These are phyloP conservation scores for Platyscapa corneri DNA, from an alignment of 1,140 invertebrate genomes.

Conservation along the genomic window DNA sequence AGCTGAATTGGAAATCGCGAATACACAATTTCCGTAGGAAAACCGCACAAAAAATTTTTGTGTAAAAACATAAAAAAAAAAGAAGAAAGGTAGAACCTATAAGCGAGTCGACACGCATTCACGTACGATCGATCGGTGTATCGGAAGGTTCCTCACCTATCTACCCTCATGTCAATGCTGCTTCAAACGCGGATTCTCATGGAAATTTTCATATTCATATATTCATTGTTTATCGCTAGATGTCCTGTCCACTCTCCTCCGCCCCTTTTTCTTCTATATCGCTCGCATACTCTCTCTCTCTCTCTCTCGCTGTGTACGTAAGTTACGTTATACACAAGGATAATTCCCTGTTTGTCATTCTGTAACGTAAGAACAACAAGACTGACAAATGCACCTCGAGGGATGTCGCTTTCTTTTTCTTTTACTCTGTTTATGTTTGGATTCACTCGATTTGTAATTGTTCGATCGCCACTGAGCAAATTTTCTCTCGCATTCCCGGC, in stretches of 20 bases:
- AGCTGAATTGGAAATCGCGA: conserved; percentile 30
- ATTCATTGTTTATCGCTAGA: conserved; percentile 66
- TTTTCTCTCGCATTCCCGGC: not conserved
- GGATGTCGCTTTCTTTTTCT: not conserved
- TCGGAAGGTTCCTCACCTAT: conserved; percentile 29
- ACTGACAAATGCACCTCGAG: conserved; percentile 54
- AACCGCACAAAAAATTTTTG: conserved; percentile 20
- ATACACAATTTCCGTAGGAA: conserved; percentile 21
- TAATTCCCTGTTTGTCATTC: conserved; percentile 46
- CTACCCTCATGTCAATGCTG: conserved; percentile 29
- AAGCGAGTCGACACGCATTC: conserved; percentile 18
- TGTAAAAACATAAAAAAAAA: conserved; percentile 5
- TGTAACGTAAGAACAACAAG: conserved; percentile 60
- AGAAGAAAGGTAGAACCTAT: not conserved
- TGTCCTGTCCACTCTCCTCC: not conserved
- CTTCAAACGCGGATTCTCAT: conserved; percentile 55
- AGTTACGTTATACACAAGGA: not conserved
- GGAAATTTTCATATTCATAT: conserved; percentile 69
- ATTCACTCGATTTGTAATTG: conserved; percentile 49
- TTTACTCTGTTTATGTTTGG: not conserved
- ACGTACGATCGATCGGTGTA: conserved; percentile 45
- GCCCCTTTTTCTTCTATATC: not conserved
- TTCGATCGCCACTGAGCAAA: conserved; percentile 29
- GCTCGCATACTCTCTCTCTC: not conserved
- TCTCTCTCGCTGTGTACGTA: not conserved